These are phyloP conservation scores for Siderastrea radians DNA, from an alignment of 92 coral and sea anemone genomes.

Conservation along the genomic window DNA sequence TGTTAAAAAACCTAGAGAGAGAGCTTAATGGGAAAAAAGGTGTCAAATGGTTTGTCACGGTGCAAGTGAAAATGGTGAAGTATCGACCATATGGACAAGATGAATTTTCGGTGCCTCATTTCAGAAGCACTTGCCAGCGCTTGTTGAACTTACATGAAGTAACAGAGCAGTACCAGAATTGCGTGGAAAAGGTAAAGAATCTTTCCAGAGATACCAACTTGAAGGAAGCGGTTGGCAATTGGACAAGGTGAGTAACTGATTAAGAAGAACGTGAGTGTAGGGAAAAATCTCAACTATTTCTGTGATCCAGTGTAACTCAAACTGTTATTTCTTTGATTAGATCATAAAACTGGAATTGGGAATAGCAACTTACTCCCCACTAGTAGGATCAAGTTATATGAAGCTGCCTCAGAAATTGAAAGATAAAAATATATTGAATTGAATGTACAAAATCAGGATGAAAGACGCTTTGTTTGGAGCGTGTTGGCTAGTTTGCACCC, in stretches of 20 bases:
- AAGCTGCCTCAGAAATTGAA: slow-evolving; percentile 50
- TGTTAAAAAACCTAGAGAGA: background rate
- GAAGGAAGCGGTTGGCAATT: slow-evolving; percentile 56
- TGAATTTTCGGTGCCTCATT: slow-evolving; percentile 42
- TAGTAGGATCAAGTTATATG: slow-evolving; percentile 57
- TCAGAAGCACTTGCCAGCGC: slow-evolving; percentile 39
- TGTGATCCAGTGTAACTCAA: background rate
- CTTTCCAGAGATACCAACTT: slow-evolving; percentile 31
- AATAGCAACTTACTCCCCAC: slow-evolving; percentile 55
- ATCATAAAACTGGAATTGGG: slow-evolving; percentile 42
- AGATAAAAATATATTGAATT: slow-evolving; percentile 61
- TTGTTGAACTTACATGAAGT: slow-evolving; percentile 25
- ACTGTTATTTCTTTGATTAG: background rate
- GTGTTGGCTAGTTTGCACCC: slow-evolving; percentile 29
- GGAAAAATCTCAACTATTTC: too few species aligned
- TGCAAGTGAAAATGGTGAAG: slow-evolving; percentile 2
- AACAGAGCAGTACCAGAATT: background rate
- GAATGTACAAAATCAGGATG: slow-evolving; percentile 58
- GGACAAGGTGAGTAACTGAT: slow-evolving; percentile 4
- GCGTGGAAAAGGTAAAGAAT: slow-evolving; percentile 24
- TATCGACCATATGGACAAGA: slow-evolving; percentile 26
- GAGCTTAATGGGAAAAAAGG: background rate
- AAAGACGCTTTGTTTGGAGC: slow-evolving; percentile 60
- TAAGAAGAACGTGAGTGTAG: too few species aligned
- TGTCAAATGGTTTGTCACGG: background rate